Base-by-base conservation (phyloP, 2,113 vertebrate species). In the Dolichotis patagonum region DNA sequence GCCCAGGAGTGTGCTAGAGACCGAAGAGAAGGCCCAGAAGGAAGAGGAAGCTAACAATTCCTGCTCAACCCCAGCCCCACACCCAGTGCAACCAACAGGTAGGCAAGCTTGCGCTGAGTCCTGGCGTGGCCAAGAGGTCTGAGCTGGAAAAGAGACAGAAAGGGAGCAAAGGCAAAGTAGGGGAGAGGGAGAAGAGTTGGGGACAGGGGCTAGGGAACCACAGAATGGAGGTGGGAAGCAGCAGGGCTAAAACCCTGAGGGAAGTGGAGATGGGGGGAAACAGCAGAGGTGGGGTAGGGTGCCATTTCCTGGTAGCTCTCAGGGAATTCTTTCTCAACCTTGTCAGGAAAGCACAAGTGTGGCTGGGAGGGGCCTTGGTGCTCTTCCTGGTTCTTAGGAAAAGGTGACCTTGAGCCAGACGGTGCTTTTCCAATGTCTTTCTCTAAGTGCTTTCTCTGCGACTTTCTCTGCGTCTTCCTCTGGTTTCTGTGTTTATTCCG, bases 351-450 rank as follows among this genome's bases (percentile, higher is more conserved):
- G 67, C 41, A 13, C 62, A 94, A 82, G 88, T 88, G 63, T 65
- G 46, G 32, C 69, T 43, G 77, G 87, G 49, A 95, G 90, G 85
- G 9, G 49, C 78, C 46, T 92, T 17, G 56, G 43, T 84, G 41
- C 71, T 96, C 94, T 98, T 98, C 97, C 98, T 97, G 96, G 91
- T 97, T 97, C 91, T 86, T 73, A 95, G 73, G 90, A 38, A 95
- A 97, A 94, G 96, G 96, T 98, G 94, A 98, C 98, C 98, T 98
- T 98, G 97, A 98, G 60, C 28, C 62, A 49, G 52, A 13, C 2
- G 28, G 43, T 19, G 85, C 88, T 88, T 65, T 60, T 52, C 52
- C 67, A 8, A 49, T 30, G 22, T 43, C 80, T 73, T n/a, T n/a
- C n/a, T n/a, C n/a, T n/a, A n/a, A n/a, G n/a, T n/a, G n/a, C n/a